Evolutionary conservation across 2,797 vertebrate genomes (phyloP), one percentile per base, ranked within the genome.

Genomic region (Tapirus indicus): DNA sequence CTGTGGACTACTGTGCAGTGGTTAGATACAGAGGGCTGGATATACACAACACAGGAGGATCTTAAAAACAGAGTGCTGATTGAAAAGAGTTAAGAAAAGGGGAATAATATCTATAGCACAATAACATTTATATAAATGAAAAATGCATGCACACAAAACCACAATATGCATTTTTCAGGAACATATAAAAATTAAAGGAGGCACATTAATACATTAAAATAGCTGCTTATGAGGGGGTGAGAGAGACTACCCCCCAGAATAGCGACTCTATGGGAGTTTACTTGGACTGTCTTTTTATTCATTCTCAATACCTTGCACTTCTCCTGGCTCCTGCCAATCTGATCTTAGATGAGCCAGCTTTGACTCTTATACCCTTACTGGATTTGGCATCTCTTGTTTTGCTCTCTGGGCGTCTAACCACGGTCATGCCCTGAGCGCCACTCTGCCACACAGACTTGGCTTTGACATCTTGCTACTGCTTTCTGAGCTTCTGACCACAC

Each of bases 391-490:
- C 68, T 92, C 41, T 66, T 35, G 17, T n/a, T 92, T 77, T 72
- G 75, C 21, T 71, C 83, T 84, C 58, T 93, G 13, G 1, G 23
- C 29, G 2, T 92, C 84, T 58, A 49, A 47, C 14, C 11, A 1
- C 2, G 17, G 89, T 25, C 27, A 0, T 6, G 27, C 35, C 54
- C 38, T 2, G 54, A 23, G 52, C 41, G 49, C 84, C 7, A 11
- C 60, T 88, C 54, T 66, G 72, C 64, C 49, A 13, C 49, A 6
- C 18, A 3, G 71, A 41, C 60, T 47, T 94, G 69, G 80, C 74
- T 93, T 90, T 78, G 95, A 66, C 96, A 74, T 95, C 49, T 82
- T 68, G 60, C 91, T 66, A 7, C 17, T 14, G 75, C 35, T 83
- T 27, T 89, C 52, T 64, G 64, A 32, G 17, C 52, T 77, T 68